phyloP scores from a whole-genome alignment of 2,113 vertebrate species.

The Calcarius ornatus region DNA sequence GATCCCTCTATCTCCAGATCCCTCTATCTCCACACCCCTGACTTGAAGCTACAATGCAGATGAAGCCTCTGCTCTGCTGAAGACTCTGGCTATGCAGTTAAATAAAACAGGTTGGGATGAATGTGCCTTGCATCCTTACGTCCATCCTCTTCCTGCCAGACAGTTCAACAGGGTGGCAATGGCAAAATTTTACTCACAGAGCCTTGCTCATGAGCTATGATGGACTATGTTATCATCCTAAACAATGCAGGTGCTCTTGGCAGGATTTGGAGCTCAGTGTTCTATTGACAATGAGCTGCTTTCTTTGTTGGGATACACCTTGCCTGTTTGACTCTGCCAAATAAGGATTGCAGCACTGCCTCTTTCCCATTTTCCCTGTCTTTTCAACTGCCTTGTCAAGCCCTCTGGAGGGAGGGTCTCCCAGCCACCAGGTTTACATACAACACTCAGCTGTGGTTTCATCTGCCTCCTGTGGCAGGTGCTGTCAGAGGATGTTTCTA shows the following conservation, averaged over 20 bases:
- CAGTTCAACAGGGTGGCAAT: not conserved
- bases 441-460: not conserved
- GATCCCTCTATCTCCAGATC: not conserved
- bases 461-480: slow-evolving; percentile 21
- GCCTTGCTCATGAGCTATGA: not conserved
- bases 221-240: not conserved
- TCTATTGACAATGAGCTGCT: not conserved
- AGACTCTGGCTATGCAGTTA: not conserved
- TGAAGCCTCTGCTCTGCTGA: not conserved
- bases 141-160: not conserved
- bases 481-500: not conserved
- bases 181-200: not conserved
- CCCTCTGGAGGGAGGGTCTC: not conserved
- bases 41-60: not conserved
- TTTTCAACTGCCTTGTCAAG: not conserved
- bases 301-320: not conserved
- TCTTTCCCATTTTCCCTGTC: not conserved
- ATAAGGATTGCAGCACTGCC: not conserved
- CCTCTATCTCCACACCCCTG: not conserved
- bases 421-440: not conserved
- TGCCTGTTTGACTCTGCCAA: not conserved
- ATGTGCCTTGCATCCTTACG: not conserved
- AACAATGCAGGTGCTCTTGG: not conserved
- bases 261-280: not conserved
- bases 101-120: not conserved